Conservation (phyloP, 2,888 invertebrate genomes). For the Drosophila ezoana region DNA sequence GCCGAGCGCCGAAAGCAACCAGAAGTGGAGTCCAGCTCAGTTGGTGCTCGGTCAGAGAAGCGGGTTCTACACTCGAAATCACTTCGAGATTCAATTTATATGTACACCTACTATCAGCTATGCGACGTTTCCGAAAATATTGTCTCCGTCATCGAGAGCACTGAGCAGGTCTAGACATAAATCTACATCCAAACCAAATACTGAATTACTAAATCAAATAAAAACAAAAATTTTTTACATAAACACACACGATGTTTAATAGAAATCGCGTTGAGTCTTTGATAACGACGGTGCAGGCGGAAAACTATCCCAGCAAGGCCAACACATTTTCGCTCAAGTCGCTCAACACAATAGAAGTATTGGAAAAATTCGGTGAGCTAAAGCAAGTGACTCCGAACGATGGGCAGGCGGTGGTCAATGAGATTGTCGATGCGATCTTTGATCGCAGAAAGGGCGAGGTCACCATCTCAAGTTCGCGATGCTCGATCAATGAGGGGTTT, state of each 20-base stretch:
- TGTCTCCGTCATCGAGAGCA: conserved; percentile 76
- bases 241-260: conserved; percentile 4
- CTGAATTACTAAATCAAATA: background rate
- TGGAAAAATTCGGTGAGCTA: background rate
- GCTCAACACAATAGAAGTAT: background rate
- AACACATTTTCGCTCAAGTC: conserved; percentile 32
- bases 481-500: conserved; percentile 13
- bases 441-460: background rate
- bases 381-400: conserved; percentile 24
- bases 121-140: conserved; percentile 74
- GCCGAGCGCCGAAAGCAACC: background rate
- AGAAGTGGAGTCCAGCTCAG: background rate
- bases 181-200: background rate
- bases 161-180: conserved; percentile 37
- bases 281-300: background rate
- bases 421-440: conserved; percentile 46
- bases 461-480: conserved; percentile 21
- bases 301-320: background rate
- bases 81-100: conserved; percentile 66
- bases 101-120: conserved; percentile 66
- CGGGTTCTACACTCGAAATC: conserved; percentile 40
- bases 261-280: conserved; percentile 4
- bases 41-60: background rate
- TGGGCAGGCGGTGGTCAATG: conserved; percentile 24
- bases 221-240: background rate